Evolutionary conservation across 1,140 invertebrate genomes (phyloP).

Genomic region (Chironomus tepperi): DNA sequence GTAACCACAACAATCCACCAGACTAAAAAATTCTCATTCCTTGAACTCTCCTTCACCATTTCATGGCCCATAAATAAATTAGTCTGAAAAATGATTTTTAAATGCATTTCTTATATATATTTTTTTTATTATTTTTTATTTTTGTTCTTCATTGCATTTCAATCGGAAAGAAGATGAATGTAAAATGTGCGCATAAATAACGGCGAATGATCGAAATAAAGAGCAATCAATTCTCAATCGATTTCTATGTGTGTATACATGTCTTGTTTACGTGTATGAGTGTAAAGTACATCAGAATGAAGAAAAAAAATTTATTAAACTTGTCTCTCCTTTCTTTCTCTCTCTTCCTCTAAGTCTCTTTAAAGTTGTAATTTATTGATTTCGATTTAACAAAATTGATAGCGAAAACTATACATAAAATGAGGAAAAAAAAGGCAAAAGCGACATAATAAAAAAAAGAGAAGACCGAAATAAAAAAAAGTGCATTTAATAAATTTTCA

Average conservation of each 20-base stretch:
- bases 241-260: not conserved
- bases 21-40: no score
- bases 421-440: not conserved
- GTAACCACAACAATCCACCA: no score
- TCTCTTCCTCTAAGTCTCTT: conserved; percentile 7
- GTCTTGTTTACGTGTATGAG: not conserved
- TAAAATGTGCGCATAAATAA: conserved; percentile 9
- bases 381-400: conserved; percentile 20
- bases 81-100: no score
- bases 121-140: not conserved
- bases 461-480: conserved; percentile 12
- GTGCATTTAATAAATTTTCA: conserved; percentile 21
- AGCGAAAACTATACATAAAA: conserved; percentile 13
- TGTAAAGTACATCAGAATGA: not conserved
- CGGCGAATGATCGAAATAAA: conserved; percentile 12
- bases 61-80: no score
- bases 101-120: no score
- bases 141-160: conserved; percentile 5
- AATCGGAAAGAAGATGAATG: not conserved
- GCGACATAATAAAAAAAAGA: conserved; percentile 10
- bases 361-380: conserved; percentile 22
- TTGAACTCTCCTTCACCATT: no score
- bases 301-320: conserved; percentile 17
- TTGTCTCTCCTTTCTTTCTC: conserved; percentile 12
- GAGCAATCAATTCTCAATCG: not conserved